Base-by-base conservation (phyloP, 2,888 invertebrate genomes). In the Harpalus rubripes region DNA sequence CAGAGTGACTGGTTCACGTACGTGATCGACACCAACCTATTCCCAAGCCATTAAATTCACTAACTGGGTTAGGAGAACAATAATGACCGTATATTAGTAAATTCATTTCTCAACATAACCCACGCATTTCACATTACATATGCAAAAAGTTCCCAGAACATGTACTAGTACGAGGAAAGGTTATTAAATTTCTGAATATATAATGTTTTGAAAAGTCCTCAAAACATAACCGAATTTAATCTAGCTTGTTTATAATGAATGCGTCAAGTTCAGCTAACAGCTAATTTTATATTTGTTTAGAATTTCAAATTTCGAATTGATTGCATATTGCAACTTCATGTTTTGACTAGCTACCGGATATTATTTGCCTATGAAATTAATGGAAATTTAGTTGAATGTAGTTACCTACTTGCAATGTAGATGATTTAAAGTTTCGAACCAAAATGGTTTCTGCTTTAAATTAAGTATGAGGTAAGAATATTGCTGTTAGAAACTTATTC, bases 21-120 rank as follows among this genome's bases (percentile, higher is more conserved):
- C 63, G 63, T 63, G 63, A 63, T 63, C 63, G 63, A 63, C 63
- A 63, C 72, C 10, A 72, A 72, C 41, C 41, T 72, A 72, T 72
- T n/a, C 65, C 32, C 65, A 65, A 65, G 72, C 16, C 72, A 72
- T 72, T 41, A 72, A 72, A 72, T 72, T 41, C 72, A 15, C 72
- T 72, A 72, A 72, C 72, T 72, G 12, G 39, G 72, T 72, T 72
- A 72, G 12, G 16, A n/a, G 72, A 41, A 72, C 39, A 72, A 72
- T 72, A 72, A 72, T 72, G 72, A 41, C 44, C 72, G 10, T 39
- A 39, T 72, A 10, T 72, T 15, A 41, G 72, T 72, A 72, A 15
- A 72, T 44, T 18, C n/a, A 72, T 72, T 72, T 41, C 26, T 65
- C 41, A 72, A 15, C 16, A 39, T 16, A 65, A 65, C 32, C 32